Evolutionary conservation across 2,797 vertebrate species (phyloP).

Genomic region (Scolopax rusticola): DNA sequence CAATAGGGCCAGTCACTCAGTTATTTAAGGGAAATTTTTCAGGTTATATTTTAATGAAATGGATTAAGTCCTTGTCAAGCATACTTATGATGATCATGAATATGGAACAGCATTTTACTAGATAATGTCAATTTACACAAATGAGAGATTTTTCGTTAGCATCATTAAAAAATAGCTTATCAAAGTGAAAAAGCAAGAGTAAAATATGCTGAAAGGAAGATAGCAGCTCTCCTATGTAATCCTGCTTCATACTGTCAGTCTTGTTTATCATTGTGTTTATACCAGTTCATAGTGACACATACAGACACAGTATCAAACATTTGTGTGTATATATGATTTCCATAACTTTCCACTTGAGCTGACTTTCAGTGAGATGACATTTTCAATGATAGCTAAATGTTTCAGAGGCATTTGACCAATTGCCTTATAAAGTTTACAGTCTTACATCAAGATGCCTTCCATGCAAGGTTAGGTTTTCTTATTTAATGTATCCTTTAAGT

Average conservation of each 20-base stretch:
- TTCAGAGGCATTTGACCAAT: not conserved
- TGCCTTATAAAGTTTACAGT: not conserved
- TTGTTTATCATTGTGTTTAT: not conserved
- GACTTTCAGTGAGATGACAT: not conserved
- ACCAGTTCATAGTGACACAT: not conserved
- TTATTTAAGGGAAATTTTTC: not conserved
- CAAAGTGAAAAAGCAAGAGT: not conserved
- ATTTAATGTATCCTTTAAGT: not conserved
- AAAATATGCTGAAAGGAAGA: not conserved
- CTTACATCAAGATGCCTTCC: not conserved
- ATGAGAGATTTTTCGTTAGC: not conserved
- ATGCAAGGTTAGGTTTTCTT: not conserved
- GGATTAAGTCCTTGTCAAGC: not conserved
- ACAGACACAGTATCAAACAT: not conserved
- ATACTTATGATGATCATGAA: not conserved
- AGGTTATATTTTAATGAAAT: slow-evolving; percentile 5
- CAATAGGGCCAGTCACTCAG: not conserved
- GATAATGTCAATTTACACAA: not conserved
- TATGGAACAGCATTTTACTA: not conserved
- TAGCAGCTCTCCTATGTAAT: not conserved
- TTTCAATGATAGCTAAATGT: not conserved
- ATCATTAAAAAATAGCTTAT: not conserved
- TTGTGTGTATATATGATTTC: not conserved
- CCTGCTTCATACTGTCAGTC: not conserved
- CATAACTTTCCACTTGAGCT: not conserved